Conservation (phyloP, 2,113 vertebrate species). For the Urocitellus parryii region DNA sequence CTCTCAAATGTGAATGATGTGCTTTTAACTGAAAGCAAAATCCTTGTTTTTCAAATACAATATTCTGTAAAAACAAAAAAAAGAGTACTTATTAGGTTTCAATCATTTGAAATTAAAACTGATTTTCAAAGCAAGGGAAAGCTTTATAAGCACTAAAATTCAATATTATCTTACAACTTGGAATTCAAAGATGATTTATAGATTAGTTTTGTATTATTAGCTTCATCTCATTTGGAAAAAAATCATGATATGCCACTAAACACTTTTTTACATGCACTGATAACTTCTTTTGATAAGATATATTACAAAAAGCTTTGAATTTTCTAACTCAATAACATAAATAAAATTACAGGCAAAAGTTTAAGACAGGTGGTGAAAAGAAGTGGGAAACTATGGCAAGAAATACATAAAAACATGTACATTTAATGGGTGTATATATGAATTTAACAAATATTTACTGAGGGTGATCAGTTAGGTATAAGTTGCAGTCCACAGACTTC, state of each 20-base stretch:
- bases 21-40: constrained; percentile 62
- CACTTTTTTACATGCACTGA: neutral
- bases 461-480: neutral
- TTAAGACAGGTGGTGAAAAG: neutral
- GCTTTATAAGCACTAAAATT: constrained; percentile 52
- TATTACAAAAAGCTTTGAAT: neutral
- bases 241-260: neutral
- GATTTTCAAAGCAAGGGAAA: constrained; percentile 67
- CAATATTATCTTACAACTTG: constrained; percentile 11
- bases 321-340: constrained; percentile 48
- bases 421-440: neutral
- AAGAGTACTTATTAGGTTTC: neutral
- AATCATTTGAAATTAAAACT: constrained; percentile 76
- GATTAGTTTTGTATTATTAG: constrained; percentile 50
- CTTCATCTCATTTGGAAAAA: constrained; percentile 69
- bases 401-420: neutral
- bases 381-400: neutral
- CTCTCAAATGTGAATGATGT: constrained; percentile 81
- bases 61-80: constrained; percentile 57
- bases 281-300: neutral
- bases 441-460: neutral
- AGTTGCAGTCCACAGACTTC: neutral
- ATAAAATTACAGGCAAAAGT: constrained; percentile 10
- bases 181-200: constrained; percentile 14
- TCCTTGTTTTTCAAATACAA: constrained; percentile 59